Conservation (phyloP, 2,888 invertebrate species). For the Aphodius sticticus region DNA sequence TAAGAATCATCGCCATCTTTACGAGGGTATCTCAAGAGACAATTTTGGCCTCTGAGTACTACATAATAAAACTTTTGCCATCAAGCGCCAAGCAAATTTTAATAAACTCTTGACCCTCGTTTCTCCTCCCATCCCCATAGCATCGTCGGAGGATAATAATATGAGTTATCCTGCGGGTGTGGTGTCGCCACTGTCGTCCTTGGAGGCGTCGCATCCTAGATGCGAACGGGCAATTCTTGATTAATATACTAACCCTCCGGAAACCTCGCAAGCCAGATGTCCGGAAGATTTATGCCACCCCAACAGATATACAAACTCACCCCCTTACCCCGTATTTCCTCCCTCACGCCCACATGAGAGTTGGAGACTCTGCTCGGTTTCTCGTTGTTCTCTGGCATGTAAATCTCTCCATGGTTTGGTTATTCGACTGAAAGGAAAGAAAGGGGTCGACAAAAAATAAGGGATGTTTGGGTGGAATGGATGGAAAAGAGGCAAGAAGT, state of each 20-base stretch:
- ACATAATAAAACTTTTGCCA: constrained; percentile 24
- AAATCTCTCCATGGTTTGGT: not conserved
- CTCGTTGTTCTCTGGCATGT: constrained; percentile 20
- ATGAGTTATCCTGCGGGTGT: constrained; percentile 46
- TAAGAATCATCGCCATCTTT: not conserved
- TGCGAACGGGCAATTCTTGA: constrained; percentile 47
- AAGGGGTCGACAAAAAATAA: not conserved
- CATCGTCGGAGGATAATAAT: constrained; percentile 45
- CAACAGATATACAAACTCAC: constrained; percentile 43
- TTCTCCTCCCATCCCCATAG: not conserved
- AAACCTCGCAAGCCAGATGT: constrained; percentile 50
- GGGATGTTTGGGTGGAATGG: not conserved
- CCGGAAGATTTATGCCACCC: constrained; percentile 49
- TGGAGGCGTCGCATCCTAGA: constrained; percentile 16
- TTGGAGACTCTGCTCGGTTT: constrained; percentile 19
- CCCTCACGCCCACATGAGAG: constrained; percentile 19
- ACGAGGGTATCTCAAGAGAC: not conserved
- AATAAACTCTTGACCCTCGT: constrained; percentile 46
- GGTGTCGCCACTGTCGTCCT: constrained; percentile 39
- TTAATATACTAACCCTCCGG: constrained; percentile 51
- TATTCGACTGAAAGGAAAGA: constrained; percentile 7
- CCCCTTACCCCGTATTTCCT: constrained; percentile 12
- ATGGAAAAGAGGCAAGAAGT: not conserved
- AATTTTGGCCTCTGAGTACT: not conserved
- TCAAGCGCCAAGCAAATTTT: constrained; percentile 47